Percentiles rank a stretch among this genome's conserved stretches.
phyloP scores from a whole-genome alignment of 2,888 invertebrate genomes.

The Pyrochroa serraticornis region DNA sequence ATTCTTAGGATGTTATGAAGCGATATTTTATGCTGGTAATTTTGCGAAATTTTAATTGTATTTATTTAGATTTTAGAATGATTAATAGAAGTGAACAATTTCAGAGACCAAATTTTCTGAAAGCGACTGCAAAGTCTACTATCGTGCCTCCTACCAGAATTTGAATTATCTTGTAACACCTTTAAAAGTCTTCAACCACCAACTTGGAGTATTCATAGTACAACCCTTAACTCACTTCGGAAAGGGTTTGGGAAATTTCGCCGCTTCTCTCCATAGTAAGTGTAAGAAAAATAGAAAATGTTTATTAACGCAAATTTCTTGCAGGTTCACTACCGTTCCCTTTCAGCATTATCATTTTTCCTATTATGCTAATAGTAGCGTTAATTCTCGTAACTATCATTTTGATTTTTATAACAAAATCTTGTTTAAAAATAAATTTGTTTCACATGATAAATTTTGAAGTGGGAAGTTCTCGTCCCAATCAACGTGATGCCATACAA shows the following conservation, averaged over 20 bases:
- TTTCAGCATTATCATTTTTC: conserved; percentile 22
- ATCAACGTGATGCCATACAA: no score
- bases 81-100: no score
- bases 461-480: background rate
- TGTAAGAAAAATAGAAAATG: background rate
- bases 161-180: conserved; percentile 21
- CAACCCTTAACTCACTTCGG: conserved; percentile 17
- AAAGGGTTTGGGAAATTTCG: conserved; percentile 24
- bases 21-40: no score
- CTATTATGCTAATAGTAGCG: conserved; percentile 16
- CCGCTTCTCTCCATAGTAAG: conserved; percentile 11
- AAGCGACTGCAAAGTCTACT: conserved; percentile 19
- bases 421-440: conserved; percentile 19
- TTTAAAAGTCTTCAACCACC: conserved; percentile 10
- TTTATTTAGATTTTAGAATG: conserved; percentile 3
- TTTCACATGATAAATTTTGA: conserved; percentile 26
- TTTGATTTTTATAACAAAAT: conserved; percentile 16
- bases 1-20: no score
- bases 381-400: conserved; percentile 14
- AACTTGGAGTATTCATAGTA: conserved; percentile 13
- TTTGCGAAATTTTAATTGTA: conserved; percentile 11
- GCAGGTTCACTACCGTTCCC: conserved; percentile 24
- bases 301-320: conserved; percentile 5
- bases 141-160: conserved; percentile 13
- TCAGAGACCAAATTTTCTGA: conserved; percentile 7